Conservation (phyloP, 2,113 vertebrate genomes). For the Thinocorus orbignyianus region DNA sequence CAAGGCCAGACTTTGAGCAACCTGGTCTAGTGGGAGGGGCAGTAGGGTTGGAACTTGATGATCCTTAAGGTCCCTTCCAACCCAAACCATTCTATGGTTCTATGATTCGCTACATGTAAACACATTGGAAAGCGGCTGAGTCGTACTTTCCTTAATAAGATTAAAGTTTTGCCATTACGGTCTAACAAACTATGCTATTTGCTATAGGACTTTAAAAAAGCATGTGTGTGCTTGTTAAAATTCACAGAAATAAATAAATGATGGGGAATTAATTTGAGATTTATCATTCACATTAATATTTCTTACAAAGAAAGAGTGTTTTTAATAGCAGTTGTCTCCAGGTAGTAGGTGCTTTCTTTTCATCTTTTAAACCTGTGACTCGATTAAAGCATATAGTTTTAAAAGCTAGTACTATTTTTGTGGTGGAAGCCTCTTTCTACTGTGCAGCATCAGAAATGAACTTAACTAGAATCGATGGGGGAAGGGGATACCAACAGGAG, state of each 20-base stretch:
- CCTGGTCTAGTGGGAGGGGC: too few relatives aligned
- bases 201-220: not conserved
- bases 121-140: not conserved
- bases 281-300: not conserved
- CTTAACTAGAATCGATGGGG: not conserved
- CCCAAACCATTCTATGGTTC: too few relatives aligned
- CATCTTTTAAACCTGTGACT: not conserved
- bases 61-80: too few relatives aligned
- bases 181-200: not conserved
- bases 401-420: not conserved
- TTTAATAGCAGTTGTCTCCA: not conserved
- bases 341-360: not conserved
- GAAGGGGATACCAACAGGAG: not conserved
- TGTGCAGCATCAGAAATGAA: not conserved
- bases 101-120: not conserved
- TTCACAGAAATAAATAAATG: not conserved
- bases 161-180: not conserved
- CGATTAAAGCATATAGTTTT: not conserved
- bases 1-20: too few relatives aligned
- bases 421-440: not conserved
- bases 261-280: not conserved
- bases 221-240: not conserved
- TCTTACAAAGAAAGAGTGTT: not conserved
- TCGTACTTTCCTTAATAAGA: not conserved
- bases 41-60: too few relatives aligned